Conservation (phyloP, 2,888 invertebrate genomes). For the Drosophila greeni region DNA sequence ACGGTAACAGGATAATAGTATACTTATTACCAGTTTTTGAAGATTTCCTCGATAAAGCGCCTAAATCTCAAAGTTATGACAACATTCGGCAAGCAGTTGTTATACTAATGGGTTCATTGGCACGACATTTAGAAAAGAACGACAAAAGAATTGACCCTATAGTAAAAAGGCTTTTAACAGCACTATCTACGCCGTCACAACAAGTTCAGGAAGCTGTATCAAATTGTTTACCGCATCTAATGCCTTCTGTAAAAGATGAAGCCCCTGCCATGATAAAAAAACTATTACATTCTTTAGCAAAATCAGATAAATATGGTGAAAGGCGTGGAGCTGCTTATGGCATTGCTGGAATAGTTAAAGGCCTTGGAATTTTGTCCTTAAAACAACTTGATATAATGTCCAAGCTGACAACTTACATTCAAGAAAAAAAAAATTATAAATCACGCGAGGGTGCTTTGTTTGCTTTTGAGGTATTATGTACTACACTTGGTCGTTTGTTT, state of each 20-base stretch:
- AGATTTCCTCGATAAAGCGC: conserved; percentile 94
- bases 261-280: conserved; percentile 92
- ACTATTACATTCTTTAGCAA: conserved; percentile 90
- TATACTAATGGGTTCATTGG: conserved; percentile 97
- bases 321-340: conserved; percentile 97
- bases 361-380: conserved; percentile 95
- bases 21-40: conserved; percentile 94
- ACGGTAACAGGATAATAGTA: conserved; percentile 90
- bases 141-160: conserved; percentile 96
- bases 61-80: conserved; percentile 93
- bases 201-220: conserved; percentile 99
- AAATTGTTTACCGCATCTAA: conserved; percentile 95
- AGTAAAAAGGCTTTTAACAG: conserved; percentile 91
- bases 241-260: conserved; percentile 94
- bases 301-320: conserved; percentile 92
- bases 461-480: conserved; percentile 98
- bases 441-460: conserved; percentile 97
- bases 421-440: conserved; percentile 97
- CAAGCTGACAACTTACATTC: conserved; percentile 93
- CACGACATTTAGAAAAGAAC: conserved; percentile 94
- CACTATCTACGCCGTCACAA: conserved; percentile 97
- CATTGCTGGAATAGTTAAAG: conserved; percentile 96
- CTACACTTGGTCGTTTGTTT: conserved; percentile 92
- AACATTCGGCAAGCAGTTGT: conserved; percentile 97
- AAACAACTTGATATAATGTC: conserved; percentile 98